Evolutionary conservation across 2,888 invertebrate species (phyloP).

Genomic region (Aricia artaxerxes): DNA sequence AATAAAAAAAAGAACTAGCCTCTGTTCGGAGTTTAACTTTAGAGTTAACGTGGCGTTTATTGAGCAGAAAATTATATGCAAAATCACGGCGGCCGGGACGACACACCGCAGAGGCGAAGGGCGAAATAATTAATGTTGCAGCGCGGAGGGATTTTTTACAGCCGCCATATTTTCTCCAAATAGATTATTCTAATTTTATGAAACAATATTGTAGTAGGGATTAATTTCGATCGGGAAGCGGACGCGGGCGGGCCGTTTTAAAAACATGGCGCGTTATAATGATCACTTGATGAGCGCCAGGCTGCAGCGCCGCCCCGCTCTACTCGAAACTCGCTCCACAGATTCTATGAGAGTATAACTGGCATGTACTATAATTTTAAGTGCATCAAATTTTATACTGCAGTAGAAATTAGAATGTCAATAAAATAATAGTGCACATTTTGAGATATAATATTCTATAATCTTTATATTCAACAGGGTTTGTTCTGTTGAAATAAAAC

Average conservation of each 20-base stretch:
- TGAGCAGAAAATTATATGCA: slow-evolving; percentile 77
- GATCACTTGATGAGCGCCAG: slow-evolving; percentile 73
- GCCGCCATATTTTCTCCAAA: slow-evolving; percentile 51
- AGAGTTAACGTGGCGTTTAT: slow-evolving; percentile 56
- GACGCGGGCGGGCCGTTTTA: slow-evolving; percentile 72
- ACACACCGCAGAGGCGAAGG: slow-evolving; percentile 56
- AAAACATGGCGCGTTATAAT: slow-evolving; percentile 77
- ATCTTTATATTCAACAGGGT: no score
- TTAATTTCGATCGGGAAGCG: slow-evolving; percentile 69
- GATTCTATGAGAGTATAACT: background rate
- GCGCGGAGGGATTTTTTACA: slow-evolving; percentile 54
- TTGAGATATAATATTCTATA: background rate
- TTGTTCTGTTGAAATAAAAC: no score
- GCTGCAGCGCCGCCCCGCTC: slow-evolving; percentile 50
- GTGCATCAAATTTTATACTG: background rate
- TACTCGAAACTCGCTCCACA: slow-evolving; percentile 25
- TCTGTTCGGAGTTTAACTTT: slow-evolving; percentile 44
- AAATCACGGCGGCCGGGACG: slow-evolving; percentile 70
- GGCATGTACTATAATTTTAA: background rate
- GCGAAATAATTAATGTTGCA: slow-evolving; percentile 67
- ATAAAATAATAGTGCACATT: background rate
- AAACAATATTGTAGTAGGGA: slow-evolving; percentile 65
- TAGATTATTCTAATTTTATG: slow-evolving; percentile 62
- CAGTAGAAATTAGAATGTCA: background rate
- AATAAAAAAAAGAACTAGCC: slow-evolving; percentile 32